Evolutionary conservation across 2,797 vertebrate genomes (phyloP), one percentile per base, ranked within the genome.

Genomic region (Brachyalestes nurse): DNA sequence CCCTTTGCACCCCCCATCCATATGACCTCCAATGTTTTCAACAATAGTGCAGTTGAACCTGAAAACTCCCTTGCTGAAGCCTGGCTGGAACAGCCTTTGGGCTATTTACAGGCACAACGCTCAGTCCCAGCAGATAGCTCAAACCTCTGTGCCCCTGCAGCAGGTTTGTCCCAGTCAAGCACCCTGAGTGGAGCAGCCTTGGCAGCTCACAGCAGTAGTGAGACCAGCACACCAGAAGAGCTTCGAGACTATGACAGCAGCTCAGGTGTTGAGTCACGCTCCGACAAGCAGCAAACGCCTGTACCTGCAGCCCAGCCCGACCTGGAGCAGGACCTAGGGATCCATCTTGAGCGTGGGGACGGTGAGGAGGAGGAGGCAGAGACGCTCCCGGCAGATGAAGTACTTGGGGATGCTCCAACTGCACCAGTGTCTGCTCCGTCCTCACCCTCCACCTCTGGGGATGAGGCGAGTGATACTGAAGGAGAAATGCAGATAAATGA

Each of bases 231-330:
- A 0, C 97, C 97, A 0, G 96, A 98, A 87, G 96, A 98, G 57
- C 94, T 97, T n/a, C 93, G 91, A 0, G 96, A 96, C 79, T 97
- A 97, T 0, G 96, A 98, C 88, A 97, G 96, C 86, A 97, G 96
- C 85, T 96, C 95, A 0, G 96, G 95, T 2, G 95, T 97, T 0
- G 95, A 96, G 89, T 96, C 95, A 0, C 95, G 85, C 9, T 96
- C 95, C 0, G 96, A 96, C 82, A 95, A 94, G 79, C 94, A 91
- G 86, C 93, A 91, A 58, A 95, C 91, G 0, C 94, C 91, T 0
- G 90, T 95, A 4, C 94, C 91, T 0, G 83, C 88, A 2, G 80
- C 87, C 62, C 93, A 92, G 57, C 87, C 91, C 0, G 93, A 94
- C 85, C 77, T 95, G 85, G 96, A 96, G 34, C 95, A 95, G 85